Evolutionary conservation across 2,113 vertebrate species (phyloP), one percentile per base, ranked within the genome.

Genomic region (Spea multiplicata): DNA sequence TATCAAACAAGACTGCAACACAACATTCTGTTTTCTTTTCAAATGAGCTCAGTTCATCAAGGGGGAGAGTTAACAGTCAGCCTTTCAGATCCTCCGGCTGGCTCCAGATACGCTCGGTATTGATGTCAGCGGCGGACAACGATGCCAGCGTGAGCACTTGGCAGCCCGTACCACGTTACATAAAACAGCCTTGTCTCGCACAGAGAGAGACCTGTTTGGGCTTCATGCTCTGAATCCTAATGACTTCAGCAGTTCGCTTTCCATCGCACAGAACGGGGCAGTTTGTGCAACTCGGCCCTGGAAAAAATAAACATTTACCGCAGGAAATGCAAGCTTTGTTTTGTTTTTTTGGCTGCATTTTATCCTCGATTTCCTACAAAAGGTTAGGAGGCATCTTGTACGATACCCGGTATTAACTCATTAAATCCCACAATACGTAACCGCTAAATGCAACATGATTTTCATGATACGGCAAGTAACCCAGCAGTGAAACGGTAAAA

Each of bases 11-110:
- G 61, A 48, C 69, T 12, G 61, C 77, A 66, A 68, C 71, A 80
- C 64, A 73, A 59, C 70, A 73, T 67, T 67, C 64, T 73, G 77
- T 73, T 73, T 80, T 73, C 77, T 50, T 79, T 66, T 59, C 46
- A 73, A 80, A 80, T 68, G 70, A 80, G 70, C 71, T 73, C 62
- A 80, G 77, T 80, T 73, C 62, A 80, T 80, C 64, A 80, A 73
- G 70, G 45, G 77, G 61, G 45, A 12, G 52, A 67, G 6, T 67
- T 61, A 80, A 70, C 73, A 80, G 71, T 52, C n/a, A 2, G 64
- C 2, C 71, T 73, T 80, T 80, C 16, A 80, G 71, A 55, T 66
- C 44, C 44, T 47, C 9, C 7, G 14, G 7, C 76, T 79, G 77
- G 77, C 77, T 73, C 77, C 49, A 50, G 61, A 62, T 10, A 73